Evolutionary conservation across 2,113 vertebrate species (phyloP).

Genomic region (Pyrgilauda ruficollis): DNA sequence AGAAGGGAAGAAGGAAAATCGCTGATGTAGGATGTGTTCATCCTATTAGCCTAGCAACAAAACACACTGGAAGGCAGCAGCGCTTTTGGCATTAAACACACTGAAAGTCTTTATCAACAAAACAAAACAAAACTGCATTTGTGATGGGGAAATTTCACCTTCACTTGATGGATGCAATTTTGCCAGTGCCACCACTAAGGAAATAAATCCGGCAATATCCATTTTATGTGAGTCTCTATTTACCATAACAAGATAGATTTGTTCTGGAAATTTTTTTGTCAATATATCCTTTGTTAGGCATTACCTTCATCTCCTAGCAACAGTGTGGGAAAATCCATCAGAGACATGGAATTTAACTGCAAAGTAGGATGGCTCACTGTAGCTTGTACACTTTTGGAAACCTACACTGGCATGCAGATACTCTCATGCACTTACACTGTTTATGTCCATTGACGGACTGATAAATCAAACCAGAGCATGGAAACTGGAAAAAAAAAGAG

Average conservation of each 20-base stretch:
- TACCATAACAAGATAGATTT: slow-evolving; percentile 57
- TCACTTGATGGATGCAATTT: background rate
- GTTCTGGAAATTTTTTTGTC: slow-evolving; percentile 49
- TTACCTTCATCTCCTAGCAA: slow-evolving; percentile 78
- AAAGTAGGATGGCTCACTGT: slow-evolving; percentile 53
- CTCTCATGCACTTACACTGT: background rate
- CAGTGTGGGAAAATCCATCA: slow-evolving; percentile 73
- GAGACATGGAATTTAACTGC: slow-evolving; percentile 62
- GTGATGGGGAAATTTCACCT: background rate
- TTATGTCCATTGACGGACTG: background rate
- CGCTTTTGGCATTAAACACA: background rate
- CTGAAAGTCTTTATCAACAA: slow-evolving; percentile 1
- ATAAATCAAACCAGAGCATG: background rate
- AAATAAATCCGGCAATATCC: slow-evolving; percentile 48
- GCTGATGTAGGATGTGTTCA: background rate
- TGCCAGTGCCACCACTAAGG: background rate
- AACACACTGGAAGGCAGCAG: background rate
- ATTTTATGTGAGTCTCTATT: slow-evolving; percentile 20
- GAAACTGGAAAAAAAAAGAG: background rate
- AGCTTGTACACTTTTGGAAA: slow-evolving; percentile 45
- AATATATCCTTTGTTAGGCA: slow-evolving; percentile 65
- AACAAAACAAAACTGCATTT: background rate
- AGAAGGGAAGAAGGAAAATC: background rate
- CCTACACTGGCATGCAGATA: slow-evolving; percentile 37
- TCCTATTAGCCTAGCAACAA: slow-evolving; percentile 53